Percentiles rank a stretch among this genome's conserved stretches.
phyloP scores from a whole-genome alignment of 2,888 invertebrate species.

The Agrochola litura region DNA sequence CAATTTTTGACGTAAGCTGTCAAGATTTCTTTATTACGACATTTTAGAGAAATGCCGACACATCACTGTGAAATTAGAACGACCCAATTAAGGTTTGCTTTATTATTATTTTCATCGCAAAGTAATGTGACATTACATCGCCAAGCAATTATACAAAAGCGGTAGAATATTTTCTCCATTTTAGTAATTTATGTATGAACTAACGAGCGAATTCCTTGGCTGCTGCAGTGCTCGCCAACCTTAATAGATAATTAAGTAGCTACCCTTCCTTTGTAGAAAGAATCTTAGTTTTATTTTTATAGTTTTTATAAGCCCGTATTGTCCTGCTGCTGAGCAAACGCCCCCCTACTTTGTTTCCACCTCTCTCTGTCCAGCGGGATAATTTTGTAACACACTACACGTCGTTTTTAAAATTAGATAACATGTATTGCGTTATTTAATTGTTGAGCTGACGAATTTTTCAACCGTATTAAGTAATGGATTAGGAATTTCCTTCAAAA shows the following conservation, averaged over 20 bases:
- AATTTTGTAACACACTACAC: neutral
- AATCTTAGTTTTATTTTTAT: slow-evolving; percentile 12
- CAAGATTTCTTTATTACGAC: too few relatives aligned
- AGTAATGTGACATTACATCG: too few relatives aligned
- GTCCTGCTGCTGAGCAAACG: too few relatives aligned
- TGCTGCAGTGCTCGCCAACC: slow-evolving; percentile 42
- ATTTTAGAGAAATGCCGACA: slow-evolving; percentile 2
- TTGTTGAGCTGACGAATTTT: neutral
- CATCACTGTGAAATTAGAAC: neutral
- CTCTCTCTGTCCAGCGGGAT: neutral
- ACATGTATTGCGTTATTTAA: neutral
- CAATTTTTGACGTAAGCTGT: too few relatives aligned
- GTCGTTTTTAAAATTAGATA: neutral
- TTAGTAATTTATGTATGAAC: slow-evolving; percentile 47
- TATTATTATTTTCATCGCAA: too few relatives aligned
- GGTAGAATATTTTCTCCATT: slow-evolving; percentile 34
- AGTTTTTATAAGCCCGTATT: too few relatives aligned
- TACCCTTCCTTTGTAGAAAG: slow-evolving; percentile 74
- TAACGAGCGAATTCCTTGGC: slow-evolving; percentile 21
- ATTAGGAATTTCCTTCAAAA: neutral
- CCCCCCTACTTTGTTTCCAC: neutral
- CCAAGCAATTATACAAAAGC: slow-evolving; percentile 49
- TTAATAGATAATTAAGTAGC: slow-evolving; percentile 65
- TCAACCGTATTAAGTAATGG: neutral
- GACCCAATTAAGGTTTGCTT: too few relatives aligned